phyloP scores from a whole-genome alignment of 1,140 invertebrate genomes.

The Trissolcus basalis region DNA sequence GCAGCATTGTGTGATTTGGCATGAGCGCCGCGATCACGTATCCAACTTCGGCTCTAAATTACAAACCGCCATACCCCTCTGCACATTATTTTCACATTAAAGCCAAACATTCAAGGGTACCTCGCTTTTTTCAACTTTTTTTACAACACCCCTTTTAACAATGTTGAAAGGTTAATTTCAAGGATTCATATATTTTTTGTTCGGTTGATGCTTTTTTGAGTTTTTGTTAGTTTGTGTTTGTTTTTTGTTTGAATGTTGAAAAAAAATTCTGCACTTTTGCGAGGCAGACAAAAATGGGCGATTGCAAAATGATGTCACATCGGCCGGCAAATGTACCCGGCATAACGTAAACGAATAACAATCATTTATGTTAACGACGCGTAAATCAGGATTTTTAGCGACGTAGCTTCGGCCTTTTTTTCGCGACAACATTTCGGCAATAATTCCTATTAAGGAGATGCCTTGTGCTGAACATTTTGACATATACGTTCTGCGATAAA shows the following conservation, averaged over 20 bases:
- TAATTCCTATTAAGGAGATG: conserved; percentile 47
- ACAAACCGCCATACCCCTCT: conserved; percentile 16
- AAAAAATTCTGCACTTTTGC: no score
- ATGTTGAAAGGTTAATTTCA: no score
- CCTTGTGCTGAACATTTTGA: conserved; percentile 29
- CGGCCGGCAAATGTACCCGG: no score
- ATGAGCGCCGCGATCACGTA: conserved; percentile 10
- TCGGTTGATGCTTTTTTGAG: no score
- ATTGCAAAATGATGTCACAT: neutral
- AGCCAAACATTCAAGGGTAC: neutral
- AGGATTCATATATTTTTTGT: no score
- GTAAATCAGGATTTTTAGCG: conserved; percentile 37
- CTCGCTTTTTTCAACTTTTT: no score
- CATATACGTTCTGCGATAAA: conserved; percentile 41
- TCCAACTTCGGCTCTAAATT: conserved; percentile 18
- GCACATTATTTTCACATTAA: conserved; percentile 22
- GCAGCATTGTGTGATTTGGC: conserved; percentile 30
- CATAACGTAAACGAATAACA: conserved; percentile 10
- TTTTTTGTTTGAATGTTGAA: no score
- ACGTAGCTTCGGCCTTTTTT: neutral
- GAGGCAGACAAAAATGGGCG: no score
- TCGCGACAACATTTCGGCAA: conserved; percentile 41
- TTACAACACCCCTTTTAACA: no score
- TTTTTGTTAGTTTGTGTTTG: no score
- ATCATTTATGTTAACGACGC: conserved; percentile 35